phyloP scores from a whole-genome alignment of 2,113 vertebrate species.

The Vidua macroura region DNA sequence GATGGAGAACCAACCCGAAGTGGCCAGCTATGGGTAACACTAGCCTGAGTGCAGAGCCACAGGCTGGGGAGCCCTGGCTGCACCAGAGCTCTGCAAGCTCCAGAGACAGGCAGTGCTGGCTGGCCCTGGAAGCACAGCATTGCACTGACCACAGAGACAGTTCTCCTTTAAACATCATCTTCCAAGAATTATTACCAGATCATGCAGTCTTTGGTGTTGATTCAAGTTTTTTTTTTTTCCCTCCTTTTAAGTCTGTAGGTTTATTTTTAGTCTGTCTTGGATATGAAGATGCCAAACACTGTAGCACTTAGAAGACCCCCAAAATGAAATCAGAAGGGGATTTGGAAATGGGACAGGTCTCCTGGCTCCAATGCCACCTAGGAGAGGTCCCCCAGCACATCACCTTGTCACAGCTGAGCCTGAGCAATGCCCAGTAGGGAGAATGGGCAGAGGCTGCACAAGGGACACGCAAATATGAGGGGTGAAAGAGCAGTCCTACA shows the following conservation, averaged over 20 bases:
- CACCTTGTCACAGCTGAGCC: background rate
- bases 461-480: background rate
- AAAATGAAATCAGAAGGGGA: accelerated
- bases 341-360: background rate
- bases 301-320: background rate
- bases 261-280: background rate
- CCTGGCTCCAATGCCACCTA: background rate
- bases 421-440: background rate
- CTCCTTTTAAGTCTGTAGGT: background rate
- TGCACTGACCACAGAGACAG: background rate
- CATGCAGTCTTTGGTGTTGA: background rate
- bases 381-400: background rate
- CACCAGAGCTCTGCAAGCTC: background rate
- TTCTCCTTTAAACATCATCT: background rate
- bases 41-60: conserved; percentile 57
- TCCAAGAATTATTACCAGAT: background rate
- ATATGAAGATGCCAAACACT: background rate
- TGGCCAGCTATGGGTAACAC: conserved; percentile 65
- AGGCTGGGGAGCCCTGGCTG: conserved; percentile 57
- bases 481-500: background rate
- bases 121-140: background rate
- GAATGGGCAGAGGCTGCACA: background rate
- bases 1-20: conserved; percentile 68
- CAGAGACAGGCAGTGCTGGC: background rate
- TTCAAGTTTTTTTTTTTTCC: background rate